Evolutionary conservation across 2,888 invertebrate genomes (phyloP), one percentile per base, ranked within the genome.

Genomic region (Phaedon cochleariae): DNA sequence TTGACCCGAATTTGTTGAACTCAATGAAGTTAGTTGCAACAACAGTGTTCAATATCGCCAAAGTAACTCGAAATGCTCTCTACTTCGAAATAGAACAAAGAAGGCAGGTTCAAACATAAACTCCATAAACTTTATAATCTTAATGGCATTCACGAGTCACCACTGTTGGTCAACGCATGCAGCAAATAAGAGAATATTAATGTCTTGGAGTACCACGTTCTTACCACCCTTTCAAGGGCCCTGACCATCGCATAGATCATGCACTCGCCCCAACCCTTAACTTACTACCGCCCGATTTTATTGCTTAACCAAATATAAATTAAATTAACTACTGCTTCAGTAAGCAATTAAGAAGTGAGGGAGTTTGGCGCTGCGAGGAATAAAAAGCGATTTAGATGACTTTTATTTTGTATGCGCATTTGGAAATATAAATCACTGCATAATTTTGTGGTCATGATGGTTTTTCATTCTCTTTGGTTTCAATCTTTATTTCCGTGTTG

Each of bases 301-400:
- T 83, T 83, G 81, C 82, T 79, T 78, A 78, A 79, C 81, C 81
- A 82, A 82, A 82, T 82, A 83, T 83, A 83, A 83, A 83, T 83
- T 83, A 83, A 83, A 83, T 83, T 83, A 83, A 83, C 82, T 83
- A 82, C 83, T 80, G 83, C 83, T 82, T 82, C 82, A 81, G 81
- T 81, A 80, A 81, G 82, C 83, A 82, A 83, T 83, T 83, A 82
- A 81, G 82, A 82, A 82, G 82, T 82, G 79, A 80, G 81, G 81
- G 81, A 81, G 81, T 80, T 80, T 79, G 80, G 80, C 78, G 78
- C 75, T 74, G 74, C 76, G 75, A 74, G 79, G 76, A 77, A 81
- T 81, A 82, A 82, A 82, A 81, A 80, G 79, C 80, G 82, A 81
- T 82, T 81, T 80, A 79, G 80, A 78, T 78, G 81, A 81, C 80